Evolutionary conservation across 2,113 vertebrate genomes (phyloP).

Genomic region (Leucopsar rothschildi): DNA sequence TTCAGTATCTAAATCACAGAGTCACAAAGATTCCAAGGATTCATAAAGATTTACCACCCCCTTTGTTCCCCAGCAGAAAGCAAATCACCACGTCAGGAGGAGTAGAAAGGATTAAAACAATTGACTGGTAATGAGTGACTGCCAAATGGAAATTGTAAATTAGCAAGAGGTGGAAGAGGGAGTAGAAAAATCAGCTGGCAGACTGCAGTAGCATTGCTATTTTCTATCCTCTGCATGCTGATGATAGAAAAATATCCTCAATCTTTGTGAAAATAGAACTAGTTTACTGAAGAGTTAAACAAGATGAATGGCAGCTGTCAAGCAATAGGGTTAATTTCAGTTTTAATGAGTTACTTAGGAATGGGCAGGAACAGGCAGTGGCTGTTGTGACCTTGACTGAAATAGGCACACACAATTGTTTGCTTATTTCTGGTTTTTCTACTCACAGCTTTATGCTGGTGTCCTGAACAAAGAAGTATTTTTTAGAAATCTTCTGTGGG

Average conservation of each 20-base stretch:
- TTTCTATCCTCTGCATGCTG: not conserved
- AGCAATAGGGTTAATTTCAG: not conserved
- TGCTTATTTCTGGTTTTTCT: not conserved
- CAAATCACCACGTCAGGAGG: not conserved
- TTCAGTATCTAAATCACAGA: not conserved
- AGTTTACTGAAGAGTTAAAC: not conserved
- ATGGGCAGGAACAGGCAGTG: not conserved
- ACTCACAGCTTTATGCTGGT: not conserved
- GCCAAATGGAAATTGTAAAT: not conserved
- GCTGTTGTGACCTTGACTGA: not conserved
- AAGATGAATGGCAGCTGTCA: not conserved
- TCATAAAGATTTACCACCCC: not conserved
- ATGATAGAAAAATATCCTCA: not conserved
- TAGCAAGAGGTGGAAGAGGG: not conserved
- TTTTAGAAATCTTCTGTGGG: not conserved
- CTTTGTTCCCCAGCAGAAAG: not conserved
- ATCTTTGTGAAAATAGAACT: not conserved
- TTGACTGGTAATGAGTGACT: not conserved
- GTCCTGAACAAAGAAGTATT: not conserved
- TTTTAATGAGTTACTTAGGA: not conserved
- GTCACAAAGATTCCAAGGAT: not conserved
- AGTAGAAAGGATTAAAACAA: constrained; percentile 11
- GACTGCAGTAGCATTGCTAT: not conserved
- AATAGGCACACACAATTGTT: not conserved
- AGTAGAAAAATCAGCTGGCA: not conserved